These are phyloP conservation scores for Calosoma granatense DNA, from an alignment of 1,140 invertebrate genomes.

Conservation along the genomic window DNA sequence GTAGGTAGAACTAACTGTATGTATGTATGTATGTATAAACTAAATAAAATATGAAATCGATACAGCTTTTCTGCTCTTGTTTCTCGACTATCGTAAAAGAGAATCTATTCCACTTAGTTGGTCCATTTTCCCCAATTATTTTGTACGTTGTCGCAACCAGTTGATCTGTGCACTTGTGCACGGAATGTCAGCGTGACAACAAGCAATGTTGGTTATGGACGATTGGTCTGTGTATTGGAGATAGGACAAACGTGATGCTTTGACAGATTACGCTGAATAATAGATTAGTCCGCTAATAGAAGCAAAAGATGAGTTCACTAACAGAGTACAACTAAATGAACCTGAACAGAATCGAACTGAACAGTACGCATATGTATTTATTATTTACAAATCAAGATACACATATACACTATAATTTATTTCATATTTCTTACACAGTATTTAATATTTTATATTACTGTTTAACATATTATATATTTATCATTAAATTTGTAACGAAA, in stretches of 20 bases:
- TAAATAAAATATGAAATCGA: not conserved
- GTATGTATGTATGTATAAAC: not conserved
- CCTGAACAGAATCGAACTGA: no score
- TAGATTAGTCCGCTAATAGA: conserved; percentile 12
- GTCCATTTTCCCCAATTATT: conserved; percentile 8
- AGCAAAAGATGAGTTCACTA: not conserved
- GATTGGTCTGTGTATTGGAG: conserved; percentile 12
- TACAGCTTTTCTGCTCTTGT: not conserved
- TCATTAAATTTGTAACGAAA: no score
- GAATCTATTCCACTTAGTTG: conserved; percentile 6
- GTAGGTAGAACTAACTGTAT: no score
- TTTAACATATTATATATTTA: no score
- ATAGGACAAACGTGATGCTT: conserved; percentile 15
- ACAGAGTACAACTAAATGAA: no score
- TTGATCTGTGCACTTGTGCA: not conserved
- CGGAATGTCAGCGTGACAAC: not conserved
- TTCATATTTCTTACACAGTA: no score
- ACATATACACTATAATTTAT: no score
- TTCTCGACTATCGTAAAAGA: not conserved
- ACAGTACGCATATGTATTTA: no score
- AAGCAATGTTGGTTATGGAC: not conserved
- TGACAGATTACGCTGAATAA: conserved; percentile 18
- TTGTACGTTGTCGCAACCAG: not conserved
- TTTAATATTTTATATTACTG: no score
- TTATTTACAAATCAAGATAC: no score